These are phyloP conservation scores for Lampris incognitus DNA, from an alignment of 2,113 vertebrate genomes.

Conservation along the genomic window DNA sequence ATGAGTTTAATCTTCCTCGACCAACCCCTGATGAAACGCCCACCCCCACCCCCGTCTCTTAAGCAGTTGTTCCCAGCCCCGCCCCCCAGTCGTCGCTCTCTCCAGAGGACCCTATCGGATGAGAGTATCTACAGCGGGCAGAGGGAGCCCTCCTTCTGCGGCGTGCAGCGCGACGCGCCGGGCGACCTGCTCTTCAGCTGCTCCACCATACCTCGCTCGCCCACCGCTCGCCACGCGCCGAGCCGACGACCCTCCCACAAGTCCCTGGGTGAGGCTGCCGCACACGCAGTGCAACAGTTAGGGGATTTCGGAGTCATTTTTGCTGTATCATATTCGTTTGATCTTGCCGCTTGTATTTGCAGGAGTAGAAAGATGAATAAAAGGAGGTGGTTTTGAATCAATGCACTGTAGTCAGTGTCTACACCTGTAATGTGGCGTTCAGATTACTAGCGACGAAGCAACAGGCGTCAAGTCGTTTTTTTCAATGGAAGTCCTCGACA, in stretches of 20 bases:
- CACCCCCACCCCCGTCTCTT: background rate
- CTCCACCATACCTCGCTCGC: constrained; percentile 88
- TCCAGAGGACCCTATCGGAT: constrained; percentile 94
- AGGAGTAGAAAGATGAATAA: too few species aligned
- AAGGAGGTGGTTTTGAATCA: too few species aligned
- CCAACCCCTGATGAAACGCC: too few species aligned
- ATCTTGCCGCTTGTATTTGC: background rate
- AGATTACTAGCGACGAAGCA: too few species aligned
- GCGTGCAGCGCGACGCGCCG: constrained; percentile 88
- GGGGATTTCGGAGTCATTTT: background rate
- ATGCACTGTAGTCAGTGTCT: too few species aligned
- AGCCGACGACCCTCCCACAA: constrained; percentile 89
- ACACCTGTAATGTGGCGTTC: too few species aligned
- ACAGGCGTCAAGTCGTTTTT: too few species aligned
- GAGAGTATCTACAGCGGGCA: constrained; percentile 97
- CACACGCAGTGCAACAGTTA: background rate
- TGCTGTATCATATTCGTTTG: background rate
- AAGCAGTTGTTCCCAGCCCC: constrained; percentile 89
- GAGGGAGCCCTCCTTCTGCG: constrained; percentile 86
- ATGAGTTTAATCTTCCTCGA: background rate
- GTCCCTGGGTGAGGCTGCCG: constrained; percentile 85
- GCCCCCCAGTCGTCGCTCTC: constrained; percentile 85
- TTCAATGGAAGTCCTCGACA: too few species aligned
- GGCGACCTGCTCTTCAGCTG: constrained; percentile 93
- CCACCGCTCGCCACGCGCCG: constrained; percentile 85